These are phyloP conservation scores for Megaptera novaeangliae DNA, from an alignment of 2,113 vertebrate genomes.

Conservation along the genomic window DNA sequence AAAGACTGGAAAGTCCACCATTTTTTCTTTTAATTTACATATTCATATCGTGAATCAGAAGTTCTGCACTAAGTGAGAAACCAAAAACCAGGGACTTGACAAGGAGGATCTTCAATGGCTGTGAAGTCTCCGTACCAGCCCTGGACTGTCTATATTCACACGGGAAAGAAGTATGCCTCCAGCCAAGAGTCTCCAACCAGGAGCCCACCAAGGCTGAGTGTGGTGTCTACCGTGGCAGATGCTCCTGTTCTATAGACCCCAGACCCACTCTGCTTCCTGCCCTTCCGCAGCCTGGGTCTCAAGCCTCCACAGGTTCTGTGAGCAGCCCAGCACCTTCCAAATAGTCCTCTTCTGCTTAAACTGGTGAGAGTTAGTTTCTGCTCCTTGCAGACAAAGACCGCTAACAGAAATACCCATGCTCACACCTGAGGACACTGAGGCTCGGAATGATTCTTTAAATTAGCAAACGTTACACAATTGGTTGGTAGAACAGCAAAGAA, in stretches of 20 bases:
- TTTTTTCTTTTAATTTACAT: background rate
- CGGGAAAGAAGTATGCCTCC: background rate
- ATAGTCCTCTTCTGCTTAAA: background rate
- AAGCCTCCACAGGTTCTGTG: background rate
- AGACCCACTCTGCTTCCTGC: background rate
- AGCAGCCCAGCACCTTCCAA: background rate
- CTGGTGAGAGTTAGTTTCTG: background rate
- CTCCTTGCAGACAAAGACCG: background rate
- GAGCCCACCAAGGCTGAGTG: background rate
- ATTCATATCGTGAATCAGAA: background rate
- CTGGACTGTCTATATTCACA: background rate
- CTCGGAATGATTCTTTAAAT: background rate
- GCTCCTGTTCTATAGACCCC: background rate
- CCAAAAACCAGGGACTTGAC: background rate
- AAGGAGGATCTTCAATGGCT: background rate
- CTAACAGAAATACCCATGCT: background rate
- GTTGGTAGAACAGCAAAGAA: background rate
- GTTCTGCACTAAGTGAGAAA: background rate
- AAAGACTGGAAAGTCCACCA: background rate
- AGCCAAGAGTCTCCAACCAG: background rate
- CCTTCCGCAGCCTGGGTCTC: background rate
- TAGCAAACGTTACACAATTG: background rate
- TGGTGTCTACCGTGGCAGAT: fast-evolving
- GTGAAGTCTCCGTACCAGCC: background rate
- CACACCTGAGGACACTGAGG: background rate